These are phyloP conservation scores for Rhadina sibilatrix DNA, from an alignment of 2,113 vertebrate species.

Conservation along the genomic window DNA sequence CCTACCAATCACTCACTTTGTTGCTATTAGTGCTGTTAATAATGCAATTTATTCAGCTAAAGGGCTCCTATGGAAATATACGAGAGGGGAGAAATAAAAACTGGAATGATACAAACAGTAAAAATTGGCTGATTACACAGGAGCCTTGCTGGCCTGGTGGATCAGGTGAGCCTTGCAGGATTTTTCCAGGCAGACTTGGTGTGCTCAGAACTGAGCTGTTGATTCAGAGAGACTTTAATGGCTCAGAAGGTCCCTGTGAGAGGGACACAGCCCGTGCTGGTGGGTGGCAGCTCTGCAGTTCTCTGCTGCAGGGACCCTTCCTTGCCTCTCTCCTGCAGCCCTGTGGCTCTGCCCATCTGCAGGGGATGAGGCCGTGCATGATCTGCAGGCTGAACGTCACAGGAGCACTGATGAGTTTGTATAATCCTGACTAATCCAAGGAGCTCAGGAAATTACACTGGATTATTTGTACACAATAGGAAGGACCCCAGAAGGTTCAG, in stretches of 20 bases:
- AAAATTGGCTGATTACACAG: neutral
- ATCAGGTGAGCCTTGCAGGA: neutral
- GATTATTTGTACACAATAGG: neutral
- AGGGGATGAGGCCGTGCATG: accelerated
- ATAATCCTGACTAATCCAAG: neutral
- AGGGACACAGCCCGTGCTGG: too few relatives aligned
- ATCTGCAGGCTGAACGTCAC: neutral
- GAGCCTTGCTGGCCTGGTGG: neutral
- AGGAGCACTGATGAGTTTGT: neutral
- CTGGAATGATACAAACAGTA: neutral
- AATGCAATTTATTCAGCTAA: slow-evolving; percentile 1
- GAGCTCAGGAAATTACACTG: neutral
- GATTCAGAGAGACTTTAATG: neutral
- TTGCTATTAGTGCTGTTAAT: neutral
- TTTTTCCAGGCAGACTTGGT: accelerated
- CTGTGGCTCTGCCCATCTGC: neutral
- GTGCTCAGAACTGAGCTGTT: neutral
- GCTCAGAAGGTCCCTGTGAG: neutral
- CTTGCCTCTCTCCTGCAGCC: neutral
- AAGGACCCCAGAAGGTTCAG: neutral
- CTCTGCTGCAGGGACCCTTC: neutral
- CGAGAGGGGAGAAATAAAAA: neutral
- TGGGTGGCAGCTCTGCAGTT: neutral
- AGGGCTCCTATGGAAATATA: neutral
- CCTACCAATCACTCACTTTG: slow-evolving; percentile 11